phyloP scores from a whole-genome alignment of 1,140 invertebrate genomes.

The Frieseomelitta varia region DNA sequence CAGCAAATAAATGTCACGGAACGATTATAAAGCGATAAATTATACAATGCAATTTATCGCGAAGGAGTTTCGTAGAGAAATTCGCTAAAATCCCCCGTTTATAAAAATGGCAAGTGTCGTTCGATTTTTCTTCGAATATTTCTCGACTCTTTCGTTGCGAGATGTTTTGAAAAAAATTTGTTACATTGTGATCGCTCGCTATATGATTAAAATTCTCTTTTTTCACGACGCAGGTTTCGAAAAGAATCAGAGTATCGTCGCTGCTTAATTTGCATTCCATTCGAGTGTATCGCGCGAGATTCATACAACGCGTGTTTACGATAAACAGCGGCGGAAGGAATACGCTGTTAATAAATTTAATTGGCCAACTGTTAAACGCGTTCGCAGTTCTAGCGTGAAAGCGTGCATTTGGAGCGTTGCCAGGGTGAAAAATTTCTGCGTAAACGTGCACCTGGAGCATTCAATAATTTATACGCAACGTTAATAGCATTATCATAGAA shows the following conservation, averaged over 20 bases:
- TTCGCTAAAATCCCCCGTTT: too few relatives aligned
- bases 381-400: neutral
- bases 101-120: too few relatives aligned
- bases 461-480: slow-evolving; percentile 27
- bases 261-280: neutral
- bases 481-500: slow-evolving; percentile 27
- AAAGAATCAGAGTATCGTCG: neutral
- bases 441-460: neutral
- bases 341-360: slow-evolving; percentile 21
- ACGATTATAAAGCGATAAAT: neutral
- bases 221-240: neutral
- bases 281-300: neutral
- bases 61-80: neutral
- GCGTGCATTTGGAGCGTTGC: slow-evolving; percentile 23
- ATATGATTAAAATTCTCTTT: too few relatives aligned
- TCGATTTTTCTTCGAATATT: neutral
- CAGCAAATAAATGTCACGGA: neutral
- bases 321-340: neutral
- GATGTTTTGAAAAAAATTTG: too few relatives aligned
- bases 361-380: slow-evolving; percentile 1
- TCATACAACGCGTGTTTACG: neutral
- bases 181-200: too few relatives aligned
- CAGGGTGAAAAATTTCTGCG: slow-evolving; percentile 26
- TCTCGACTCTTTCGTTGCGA: too few relatives aligned
- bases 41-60: neutral